Base-by-base conservation (phyloP, 2,113 vertebrate species). In the Conger conger region DNA sequence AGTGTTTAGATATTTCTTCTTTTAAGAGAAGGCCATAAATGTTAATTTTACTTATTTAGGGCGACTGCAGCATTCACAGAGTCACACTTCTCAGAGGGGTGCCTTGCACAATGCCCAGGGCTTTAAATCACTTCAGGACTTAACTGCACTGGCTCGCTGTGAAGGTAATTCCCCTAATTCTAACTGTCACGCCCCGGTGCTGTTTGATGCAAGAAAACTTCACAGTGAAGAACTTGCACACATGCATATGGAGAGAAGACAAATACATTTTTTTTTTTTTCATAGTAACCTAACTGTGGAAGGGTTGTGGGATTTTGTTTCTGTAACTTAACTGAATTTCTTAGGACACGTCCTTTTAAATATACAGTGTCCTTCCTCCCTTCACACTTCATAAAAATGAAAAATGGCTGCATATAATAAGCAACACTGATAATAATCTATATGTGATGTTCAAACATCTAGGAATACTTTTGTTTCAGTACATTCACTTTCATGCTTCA, bases 1-100 rank as follows among this genome's bases (percentile, higher is more conserved):
- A 94, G 85, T 90, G 86, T 60, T 82, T 45, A 9, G 90, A 85
- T 57, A 91, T 90, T 88, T 78, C 87, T 90, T 33, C 35, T 81
- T 82, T 92, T 0, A 2, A 76, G 84, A 15, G 33, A 45, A 20
- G 23, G 83, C 88, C 85, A 36, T 78, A 88, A 86, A 86, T 40
- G 86, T 82, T 88, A 84, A 83, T 86, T 81, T 89, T 30, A 68
- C 83, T 84, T 88, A 88, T 86, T 45, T 13, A 33, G 82, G 42
- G 45, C 35, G 78, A 18, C 84, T 40, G 78, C 57, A 8, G n/a
- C 40, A 68, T 81, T 81, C 54, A 63, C 33, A 16, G 42, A 36
- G 27, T 68, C 36, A 42, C 79, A 33, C 53, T 77, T 45, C 40
- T 33, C 20, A 6, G 45, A 6, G 76, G 35, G 79, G 63, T 7